Percentiles rank a stretch among this genome's conserved stretches.
Conservation (phyloP, 2,888 invertebrate genomes). For the Antheraea yamamai region DNA sequence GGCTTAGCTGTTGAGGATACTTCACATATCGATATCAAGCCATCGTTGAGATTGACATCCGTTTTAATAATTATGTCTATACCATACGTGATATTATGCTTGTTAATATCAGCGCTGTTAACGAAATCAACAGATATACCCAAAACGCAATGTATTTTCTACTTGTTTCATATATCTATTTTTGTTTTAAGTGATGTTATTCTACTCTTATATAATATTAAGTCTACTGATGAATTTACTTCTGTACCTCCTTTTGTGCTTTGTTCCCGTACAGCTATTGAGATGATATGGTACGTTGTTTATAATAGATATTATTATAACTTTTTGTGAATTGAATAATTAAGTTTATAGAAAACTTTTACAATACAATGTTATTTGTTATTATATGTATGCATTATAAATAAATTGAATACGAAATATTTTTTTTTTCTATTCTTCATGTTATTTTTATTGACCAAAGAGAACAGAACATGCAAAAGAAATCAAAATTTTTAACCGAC, state of each 20-base stretch:
- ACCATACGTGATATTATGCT: slow-evolving; percentile 26
- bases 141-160: slow-evolving; percentile 29
- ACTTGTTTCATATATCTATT: slow-evolving; percentile 28
- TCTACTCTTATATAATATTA: slow-evolving; percentile 34
- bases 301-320: slow-evolving; percentile 26
- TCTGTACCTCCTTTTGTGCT: slow-evolving; percentile 26
- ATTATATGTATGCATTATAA: no score
- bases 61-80: slow-evolving; percentile 35
- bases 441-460: no score
- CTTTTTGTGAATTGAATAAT: slow-evolving; percentile 6
- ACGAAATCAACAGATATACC: slow-evolving; percentile 25
- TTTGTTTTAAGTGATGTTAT: slow-evolving; percentile 33
- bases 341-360: not conserved
- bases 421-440: no score
- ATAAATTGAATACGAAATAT: no score
- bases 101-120: slow-evolving; percentile 28
- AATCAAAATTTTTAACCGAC: no score
- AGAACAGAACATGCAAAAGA: no score
- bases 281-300: slow-evolving; percentile 33
- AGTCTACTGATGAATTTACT: slow-evolving; percentile 3
- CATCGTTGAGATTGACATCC: slow-evolving; percentile 32
- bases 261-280: slow-evolving; percentile 27
- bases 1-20: not conserved
- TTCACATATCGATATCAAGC: not conserved
- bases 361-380: no score